Evolutionary conservation across 2,113 vertebrate genomes (phyloP).

Genomic region (Myocastor coypus): DNA sequence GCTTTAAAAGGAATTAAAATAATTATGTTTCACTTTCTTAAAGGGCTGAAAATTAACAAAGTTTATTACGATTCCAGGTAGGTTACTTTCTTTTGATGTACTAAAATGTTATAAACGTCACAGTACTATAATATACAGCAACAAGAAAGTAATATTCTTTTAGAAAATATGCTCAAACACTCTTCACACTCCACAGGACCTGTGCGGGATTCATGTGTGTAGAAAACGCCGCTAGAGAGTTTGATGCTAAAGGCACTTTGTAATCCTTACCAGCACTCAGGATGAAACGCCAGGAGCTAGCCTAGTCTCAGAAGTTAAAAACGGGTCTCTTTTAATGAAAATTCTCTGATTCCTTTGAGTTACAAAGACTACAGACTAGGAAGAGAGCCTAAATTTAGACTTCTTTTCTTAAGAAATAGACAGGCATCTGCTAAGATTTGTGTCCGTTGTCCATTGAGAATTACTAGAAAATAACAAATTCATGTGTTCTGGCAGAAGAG

Average conservation of each 20-base stretch:
- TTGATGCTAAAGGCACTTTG: conserved; percentile 35
- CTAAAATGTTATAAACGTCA: conserved; percentile 21
- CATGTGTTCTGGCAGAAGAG: background rate
- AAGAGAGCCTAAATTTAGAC: conserved; percentile 45
- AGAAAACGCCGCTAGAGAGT: background rate
- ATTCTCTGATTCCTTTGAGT: conserved; percentile 38
- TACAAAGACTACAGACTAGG: conserved; percentile 40
- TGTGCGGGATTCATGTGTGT: background rate
- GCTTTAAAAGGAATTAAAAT: background rate
- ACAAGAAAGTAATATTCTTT: conserved; percentile 45
- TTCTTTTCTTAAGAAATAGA: conserved; percentile 45
- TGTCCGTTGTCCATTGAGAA: conserved; percentile 11
- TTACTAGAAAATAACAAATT: conserved; percentile 22
- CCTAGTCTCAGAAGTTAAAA: conserved; percentile 56
- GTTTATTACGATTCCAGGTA: background rate
- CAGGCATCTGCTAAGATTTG: background rate
- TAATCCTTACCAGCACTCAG: conserved; percentile 43
- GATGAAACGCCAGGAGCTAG: conserved; percentile 18
- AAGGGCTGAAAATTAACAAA: background rate
- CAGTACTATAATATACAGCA: background rate
- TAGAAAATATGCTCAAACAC: conserved; percentile 17
- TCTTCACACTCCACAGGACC: background rate
- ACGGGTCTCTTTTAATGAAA: conserved; percentile 45
- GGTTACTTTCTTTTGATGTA: background rate
- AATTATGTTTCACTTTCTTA: background rate